These are phyloP conservation scores for Chiroxiphia lanceolata DNA, from an alignment of 2,797 vertebrate genomes.

Conservation along the genomic window DNA sequence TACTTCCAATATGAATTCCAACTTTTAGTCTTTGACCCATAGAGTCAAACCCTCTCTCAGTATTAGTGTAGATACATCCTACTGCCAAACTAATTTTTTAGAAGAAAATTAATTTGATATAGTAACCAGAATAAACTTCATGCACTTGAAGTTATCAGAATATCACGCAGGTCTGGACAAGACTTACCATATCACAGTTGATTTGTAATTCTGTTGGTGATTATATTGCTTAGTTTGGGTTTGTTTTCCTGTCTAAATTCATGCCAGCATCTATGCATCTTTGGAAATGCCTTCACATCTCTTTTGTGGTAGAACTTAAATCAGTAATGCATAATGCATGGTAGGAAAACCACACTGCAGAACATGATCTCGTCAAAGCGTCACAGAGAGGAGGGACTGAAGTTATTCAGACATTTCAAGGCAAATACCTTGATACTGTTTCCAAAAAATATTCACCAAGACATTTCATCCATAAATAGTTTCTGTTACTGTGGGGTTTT, in stretches of 20 bases:
- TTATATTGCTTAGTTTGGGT: neutral
- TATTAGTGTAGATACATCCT: neutral
- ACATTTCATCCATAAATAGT: neutral
- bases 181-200: neutral
- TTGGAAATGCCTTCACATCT: neutral
- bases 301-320: neutral
- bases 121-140: neutral
- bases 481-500: neutral
- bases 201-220: neutral
- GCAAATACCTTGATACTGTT: neutral
- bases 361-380: neutral
- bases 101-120: neutral
- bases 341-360: constrained; percentile 1
- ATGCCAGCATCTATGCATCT: neutral
- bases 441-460: neutral
- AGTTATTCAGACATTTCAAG: neutral
- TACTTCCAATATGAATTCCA: neutral
- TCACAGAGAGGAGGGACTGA: neutral
- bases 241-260: neutral
- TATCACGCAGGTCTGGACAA: neutral
- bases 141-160: neutral
- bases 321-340: neutral
- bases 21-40: neutral
- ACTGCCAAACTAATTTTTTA: neutral
- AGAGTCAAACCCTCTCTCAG: neutral